These are phyloP conservation scores for Poeciliopsis turneri DNA, from an alignment of 2,797 vertebrate species.

Conservation along the genomic window DNA sequence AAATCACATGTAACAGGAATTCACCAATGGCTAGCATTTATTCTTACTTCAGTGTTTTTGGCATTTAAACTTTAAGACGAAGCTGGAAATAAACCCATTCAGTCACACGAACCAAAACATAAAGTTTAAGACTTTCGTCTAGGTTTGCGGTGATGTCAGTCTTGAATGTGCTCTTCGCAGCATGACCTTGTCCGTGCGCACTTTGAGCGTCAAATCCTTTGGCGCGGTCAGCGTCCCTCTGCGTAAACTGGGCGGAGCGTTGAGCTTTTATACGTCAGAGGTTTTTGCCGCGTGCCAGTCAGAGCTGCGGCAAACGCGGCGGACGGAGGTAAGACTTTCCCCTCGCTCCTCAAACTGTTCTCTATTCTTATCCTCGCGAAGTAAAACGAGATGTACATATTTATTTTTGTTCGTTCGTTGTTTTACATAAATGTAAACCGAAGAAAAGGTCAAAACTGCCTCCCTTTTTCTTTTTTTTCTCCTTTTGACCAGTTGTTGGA, in stretches of 20 bases:
- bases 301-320: slow-evolving; percentile 39
- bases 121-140: neutral
- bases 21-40: neutral
- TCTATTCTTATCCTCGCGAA: neutral
- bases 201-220: neutral
- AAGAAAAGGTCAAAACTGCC: neutral
- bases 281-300: slow-evolving; percentile 45
- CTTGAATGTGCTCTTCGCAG: neutral
- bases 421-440: neutral
- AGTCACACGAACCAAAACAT: neutral
- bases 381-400: neutral
- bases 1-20: neutral
- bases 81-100: neutral
- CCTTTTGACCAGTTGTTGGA: neutral
- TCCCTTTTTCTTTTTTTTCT: neutral
- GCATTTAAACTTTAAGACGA: neutral
- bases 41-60: neutral
- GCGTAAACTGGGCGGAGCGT: slow-evolving; percentile 66
- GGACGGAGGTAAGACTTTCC: slow-evolving; percentile 56
- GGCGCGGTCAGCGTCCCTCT: slow-evolving; percentile 7
- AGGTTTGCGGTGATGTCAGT: neutral
- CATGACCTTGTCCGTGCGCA: neutral
- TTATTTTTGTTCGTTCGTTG: neutral
- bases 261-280: slow-evolving; percentile 46
- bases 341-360: neutral